Conservation (phyloP, 2,888 invertebrate genomes). For the Megastigmus dorsalis region DNA sequence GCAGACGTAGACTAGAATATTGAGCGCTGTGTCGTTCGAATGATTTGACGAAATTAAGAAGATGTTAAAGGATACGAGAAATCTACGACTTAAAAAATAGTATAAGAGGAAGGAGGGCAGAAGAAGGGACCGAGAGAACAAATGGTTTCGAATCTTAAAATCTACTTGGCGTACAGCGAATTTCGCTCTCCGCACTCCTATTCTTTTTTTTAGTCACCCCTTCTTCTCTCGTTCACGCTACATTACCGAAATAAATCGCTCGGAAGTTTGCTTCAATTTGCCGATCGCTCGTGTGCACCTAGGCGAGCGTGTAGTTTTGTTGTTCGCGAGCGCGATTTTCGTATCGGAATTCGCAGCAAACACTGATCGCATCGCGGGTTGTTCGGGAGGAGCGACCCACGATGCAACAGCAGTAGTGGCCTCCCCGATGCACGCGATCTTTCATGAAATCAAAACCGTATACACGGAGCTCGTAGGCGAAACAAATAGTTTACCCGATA, state of each 20-base stretch:
- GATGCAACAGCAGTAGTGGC: too few relatives aligned
- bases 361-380: too few relatives aligned
- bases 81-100: not conserved
- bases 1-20: too few relatives aligned
- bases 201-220: not conserved
- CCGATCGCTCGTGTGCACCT: not conserved
- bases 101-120: not conserved
- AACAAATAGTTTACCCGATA: too few relatives aligned
- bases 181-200: not conserved
- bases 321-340: not conserved
- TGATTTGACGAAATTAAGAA: too few relatives aligned
- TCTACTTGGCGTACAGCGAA: not conserved
- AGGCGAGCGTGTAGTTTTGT: not conserved
- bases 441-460: too few relatives aligned
- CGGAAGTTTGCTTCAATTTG: conserved; percentile 17
- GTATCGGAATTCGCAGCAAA: not conserved
- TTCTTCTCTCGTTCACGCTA: conserved; percentile 10
- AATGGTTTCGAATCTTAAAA: conserved; percentile 25
- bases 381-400: too few relatives aligned
- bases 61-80: conserved; percentile 14
- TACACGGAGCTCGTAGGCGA: too few relatives aligned
- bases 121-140: not conserved
- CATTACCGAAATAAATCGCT: conserved; percentile 29
- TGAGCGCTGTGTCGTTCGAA: too few relatives aligned
- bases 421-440: too few relatives aligned